These are phyloP conservation scores for Sycobia sp. DNA, from an alignment of 1,140 invertebrate genomes.

Conservation along the genomic window DNA sequence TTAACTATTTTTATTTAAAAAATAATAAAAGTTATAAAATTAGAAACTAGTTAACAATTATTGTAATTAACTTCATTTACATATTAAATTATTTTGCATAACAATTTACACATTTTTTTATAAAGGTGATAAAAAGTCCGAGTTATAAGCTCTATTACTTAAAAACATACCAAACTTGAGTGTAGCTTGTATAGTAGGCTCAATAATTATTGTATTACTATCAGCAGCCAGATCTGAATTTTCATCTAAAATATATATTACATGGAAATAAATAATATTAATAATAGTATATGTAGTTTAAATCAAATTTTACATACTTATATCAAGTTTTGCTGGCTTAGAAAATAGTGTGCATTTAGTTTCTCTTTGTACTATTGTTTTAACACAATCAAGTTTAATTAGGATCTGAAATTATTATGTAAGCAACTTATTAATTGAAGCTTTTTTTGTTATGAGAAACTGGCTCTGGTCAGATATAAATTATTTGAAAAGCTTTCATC, in stretches of 20 bases:
- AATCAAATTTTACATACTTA: slow-evolving; percentile 52
- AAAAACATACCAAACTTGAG: slow-evolving; percentile 66
- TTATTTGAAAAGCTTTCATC: too few relatives aligned
- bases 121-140: slow-evolving; percentile 59
- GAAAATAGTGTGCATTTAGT: slow-evolving; percentile 53
- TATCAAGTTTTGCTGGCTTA: slow-evolving; percentile 42
- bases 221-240: slow-evolving; percentile 50
- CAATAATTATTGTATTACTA: slow-evolving; percentile 58
- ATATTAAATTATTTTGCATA: background rate
- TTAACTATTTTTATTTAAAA: background rate
- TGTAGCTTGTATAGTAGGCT: slow-evolving; percentile 61
- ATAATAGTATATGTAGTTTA: too few relatives aligned
- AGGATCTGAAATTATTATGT: slow-evolving; percentile 56
- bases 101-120: background rate
- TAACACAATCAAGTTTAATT: slow-evolving; percentile 54
- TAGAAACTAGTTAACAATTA: background rate
- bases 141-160: slow-evolving; percentile 63
- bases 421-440: too few relatives aligned
- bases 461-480: too few relatives aligned
- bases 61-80: background rate
- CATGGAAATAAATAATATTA: slow-evolving; percentile 26
- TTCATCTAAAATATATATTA: slow-evolving; percentile 45
- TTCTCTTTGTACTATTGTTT: slow-evolving; percentile 46
- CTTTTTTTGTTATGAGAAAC: too few relatives aligned
- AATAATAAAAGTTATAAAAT: slow-evolving; percentile 13